Conservation (phyloP, 37 sponge, comb jelly and placozoan species). For the Hexactinellida sp. region DNA sequence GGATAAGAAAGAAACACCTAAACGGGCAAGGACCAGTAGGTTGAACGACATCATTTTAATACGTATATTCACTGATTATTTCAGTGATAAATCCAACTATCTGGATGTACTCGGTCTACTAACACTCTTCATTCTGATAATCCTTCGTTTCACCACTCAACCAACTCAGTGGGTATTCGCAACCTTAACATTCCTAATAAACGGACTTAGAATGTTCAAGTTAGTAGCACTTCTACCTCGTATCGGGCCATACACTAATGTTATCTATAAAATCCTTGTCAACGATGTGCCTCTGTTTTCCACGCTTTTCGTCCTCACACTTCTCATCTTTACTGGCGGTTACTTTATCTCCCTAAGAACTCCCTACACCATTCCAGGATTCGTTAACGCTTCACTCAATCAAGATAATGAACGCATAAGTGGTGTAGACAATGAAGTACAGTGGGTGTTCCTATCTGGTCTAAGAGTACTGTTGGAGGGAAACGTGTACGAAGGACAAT, state of each 20-base stretch:
- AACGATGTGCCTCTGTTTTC: not conserved
- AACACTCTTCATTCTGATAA: not conserved
- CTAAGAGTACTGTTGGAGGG: not conserved
- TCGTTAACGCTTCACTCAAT: not conserved
- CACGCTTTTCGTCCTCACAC: not conserved
- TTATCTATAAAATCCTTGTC: not conserved
- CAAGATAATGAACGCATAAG: not conserved
- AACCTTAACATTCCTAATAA: not conserved
- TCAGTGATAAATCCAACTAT: constrained; percentile 5
- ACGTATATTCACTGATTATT: not conserved
- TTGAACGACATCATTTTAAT: not conserved
- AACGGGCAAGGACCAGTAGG: not conserved
- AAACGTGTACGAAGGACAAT: not conserved
- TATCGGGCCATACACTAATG: not conserved
- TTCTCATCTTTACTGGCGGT: not conserved
- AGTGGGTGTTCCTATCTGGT: constrained; percentile 4
- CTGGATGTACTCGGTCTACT: not conserved
- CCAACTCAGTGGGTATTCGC: constrained; percentile 6
- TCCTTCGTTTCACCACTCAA: not conserved
- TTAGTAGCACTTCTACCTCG: not conserved
- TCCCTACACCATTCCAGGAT: not conserved
- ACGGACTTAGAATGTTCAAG: not conserved
- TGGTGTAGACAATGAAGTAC: constrained; percentile 5
- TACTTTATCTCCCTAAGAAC: not conserved
- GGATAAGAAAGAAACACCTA: not conserved